Conservation (phyloP, 2,888 invertebrate species). For the Seladonia tumulorum region DNA sequence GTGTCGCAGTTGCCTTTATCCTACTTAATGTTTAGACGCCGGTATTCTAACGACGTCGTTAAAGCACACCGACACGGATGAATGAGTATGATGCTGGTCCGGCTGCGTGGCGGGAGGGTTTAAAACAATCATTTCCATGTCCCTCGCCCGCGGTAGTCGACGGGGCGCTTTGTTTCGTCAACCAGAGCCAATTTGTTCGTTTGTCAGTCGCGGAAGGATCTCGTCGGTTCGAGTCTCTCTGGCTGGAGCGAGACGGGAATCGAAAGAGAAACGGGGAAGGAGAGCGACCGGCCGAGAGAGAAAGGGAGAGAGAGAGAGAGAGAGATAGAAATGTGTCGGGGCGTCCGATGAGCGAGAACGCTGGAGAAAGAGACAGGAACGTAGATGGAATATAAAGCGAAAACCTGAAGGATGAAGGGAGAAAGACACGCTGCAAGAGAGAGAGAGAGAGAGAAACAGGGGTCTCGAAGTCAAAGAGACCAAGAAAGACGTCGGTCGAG, state of each 20-base stretch:
- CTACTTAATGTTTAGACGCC: slow-evolving; percentile 45
- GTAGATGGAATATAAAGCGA: slow-evolving; percentile 51
- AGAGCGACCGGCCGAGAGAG: background rate
- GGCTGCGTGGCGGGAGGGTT: slow-evolving; percentile 68
- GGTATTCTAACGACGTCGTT: slow-evolving; percentile 68
- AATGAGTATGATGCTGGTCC: slow-evolving; percentile 58
- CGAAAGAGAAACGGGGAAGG: background rate
- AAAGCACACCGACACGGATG: slow-evolving; percentile 57
- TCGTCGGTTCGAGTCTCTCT: slow-evolving; percentile 46
- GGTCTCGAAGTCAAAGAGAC: slow-evolving; percentile 31
- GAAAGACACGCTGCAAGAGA: slow-evolving; percentile 3
- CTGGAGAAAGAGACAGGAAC: slow-evolving; percentile 47
- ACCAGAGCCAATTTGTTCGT: slow-evolving; percentile 79
- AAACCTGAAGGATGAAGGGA: background rate
- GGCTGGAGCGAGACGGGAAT: slow-evolving; percentile 8
- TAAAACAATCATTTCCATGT: slow-evolving; percentile 64
- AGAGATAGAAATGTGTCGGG: slow-evolving; percentile 43
- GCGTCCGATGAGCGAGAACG: slow-evolving; percentile 59
- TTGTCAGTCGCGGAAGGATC: slow-evolving; percentile 69
- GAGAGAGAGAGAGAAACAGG: background rate
- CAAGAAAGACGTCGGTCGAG: slow-evolving; percentile 21
- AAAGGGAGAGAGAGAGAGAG: background rate
- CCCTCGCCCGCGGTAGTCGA: slow-evolving; percentile 50
- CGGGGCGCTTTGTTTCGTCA: slow-evolving; percentile 77
- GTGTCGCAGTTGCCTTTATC: slow-evolving; percentile 35